Base-by-base conservation (phyloP, 2,888 invertebrate genomes). In the Agrilus mali region DNA sequence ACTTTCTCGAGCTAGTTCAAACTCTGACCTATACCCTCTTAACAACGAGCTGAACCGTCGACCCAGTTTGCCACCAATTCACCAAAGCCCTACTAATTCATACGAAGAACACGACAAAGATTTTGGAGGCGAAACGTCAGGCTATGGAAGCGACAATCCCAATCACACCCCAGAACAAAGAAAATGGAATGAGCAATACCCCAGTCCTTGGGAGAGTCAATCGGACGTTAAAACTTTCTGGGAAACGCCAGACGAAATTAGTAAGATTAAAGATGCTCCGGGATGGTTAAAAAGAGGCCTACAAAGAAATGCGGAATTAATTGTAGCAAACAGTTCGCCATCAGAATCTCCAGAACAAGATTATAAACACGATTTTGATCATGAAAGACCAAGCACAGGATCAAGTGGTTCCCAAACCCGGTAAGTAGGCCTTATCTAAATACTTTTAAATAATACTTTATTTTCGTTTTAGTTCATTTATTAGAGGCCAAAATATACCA, bases 401-500 rank as follows among this genome's bases (percentile, higher is more conserved):
- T 63, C 63, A 6, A 63, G 60, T 36, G 56, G 48, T 42, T 58
- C 60, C 12, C 52, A 53, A 44, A 53, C 54, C 43, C 54, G 57
- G 60, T 61, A 55, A 52, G 50, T 41, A 32, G 31, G 36, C 31
- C 4, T 32, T 16, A 35, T 20, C 17, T 7, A 12, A 14, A 15
- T 42, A 43, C 36, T 27, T 44, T 40, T 49, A 7, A n/a, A 12
- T 32, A 34, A 37, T 38, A 3, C 22, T 12, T 17, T 42, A 16
- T 27, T 38, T 40, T 12, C 13, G 33, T 48, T 70, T 60, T 41
- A 75, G 74, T 49, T 81, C 82, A 35, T 84, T 80, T 65, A 67
- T 90, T 37, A 73, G 90, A 50, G 93, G 93, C 7, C 92, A 92
- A 69, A 90, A 90, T 65, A 80, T 82, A 13, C 86, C 83, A 0